These are phyloP conservation scores for Popillia japonica DNA, from an alignment of 1,140 invertebrate species.

Conservation along the genomic window DNA sequence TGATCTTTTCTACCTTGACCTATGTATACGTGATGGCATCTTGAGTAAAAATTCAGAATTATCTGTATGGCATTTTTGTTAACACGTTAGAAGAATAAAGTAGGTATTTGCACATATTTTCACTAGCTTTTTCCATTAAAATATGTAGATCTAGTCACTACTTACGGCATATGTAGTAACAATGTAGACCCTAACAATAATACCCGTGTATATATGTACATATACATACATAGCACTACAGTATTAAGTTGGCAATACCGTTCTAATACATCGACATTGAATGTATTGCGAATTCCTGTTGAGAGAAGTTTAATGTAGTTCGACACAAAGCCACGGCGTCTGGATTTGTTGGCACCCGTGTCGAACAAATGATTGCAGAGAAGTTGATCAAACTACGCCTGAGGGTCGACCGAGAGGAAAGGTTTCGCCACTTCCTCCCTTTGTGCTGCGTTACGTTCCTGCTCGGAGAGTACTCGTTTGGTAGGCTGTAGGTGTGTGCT, in stretches of 20 bases:
- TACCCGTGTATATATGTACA: background rate
- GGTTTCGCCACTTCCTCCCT: slow-evolving; percentile 22
- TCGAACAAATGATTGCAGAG: slow-evolving; percentile 59
- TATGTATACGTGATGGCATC: too few relatives aligned
- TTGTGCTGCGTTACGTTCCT: background rate
- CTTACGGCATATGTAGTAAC: too few relatives aligned
- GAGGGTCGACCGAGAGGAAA: slow-evolving; percentile 48
- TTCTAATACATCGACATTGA: slow-evolving; percentile 12
- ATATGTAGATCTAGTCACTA: too few relatives aligned
- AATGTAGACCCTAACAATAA: too few relatives aligned
- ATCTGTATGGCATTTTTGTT: too few relatives aligned
- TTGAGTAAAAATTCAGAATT: too few relatives aligned
- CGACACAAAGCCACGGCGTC: slow-evolving; percentile 52
- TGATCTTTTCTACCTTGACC: too few relatives aligned
- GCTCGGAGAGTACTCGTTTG: background rate
- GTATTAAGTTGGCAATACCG: slow-evolving; percentile 5
- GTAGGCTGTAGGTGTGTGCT: background rate
- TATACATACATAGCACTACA: background rate
- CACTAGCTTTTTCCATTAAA: too few relatives aligned
- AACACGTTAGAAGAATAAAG: too few relatives aligned
- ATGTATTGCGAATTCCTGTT: slow-evolving; percentile 38
- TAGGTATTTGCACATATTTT: too few relatives aligned
- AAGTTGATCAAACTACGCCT: slow-evolving; percentile 57
- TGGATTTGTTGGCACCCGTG: slow-evolving; percentile 60
- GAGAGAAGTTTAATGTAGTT: slow-evolving; percentile 44